Conservation (phyloP, 2,888 invertebrate genomes). For the Athalia circularis region DNA sequence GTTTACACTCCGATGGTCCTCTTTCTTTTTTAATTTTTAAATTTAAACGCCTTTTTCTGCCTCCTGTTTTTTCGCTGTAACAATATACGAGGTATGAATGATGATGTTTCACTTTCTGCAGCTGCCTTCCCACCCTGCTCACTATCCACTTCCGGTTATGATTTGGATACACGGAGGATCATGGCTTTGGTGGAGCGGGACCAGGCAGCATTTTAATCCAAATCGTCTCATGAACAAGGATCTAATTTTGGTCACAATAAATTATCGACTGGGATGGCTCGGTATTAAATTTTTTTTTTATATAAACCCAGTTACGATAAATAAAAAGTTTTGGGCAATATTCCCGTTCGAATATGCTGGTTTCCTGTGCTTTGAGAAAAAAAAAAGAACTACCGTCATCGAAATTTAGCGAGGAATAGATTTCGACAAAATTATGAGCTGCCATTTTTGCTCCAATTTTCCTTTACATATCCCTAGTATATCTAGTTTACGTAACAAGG, state of each 20-base stretch:
- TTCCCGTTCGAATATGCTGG: no score
- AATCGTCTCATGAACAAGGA: slow-evolving; percentile 39
- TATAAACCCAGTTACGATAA: no score
- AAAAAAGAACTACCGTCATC: no score
- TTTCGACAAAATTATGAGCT: no score
- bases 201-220: slow-evolving; percentile 34
- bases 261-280: slow-evolving; percentile 41
- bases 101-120: background rate
- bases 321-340: no score
- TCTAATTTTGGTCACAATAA: slow-evolving; percentile 28
- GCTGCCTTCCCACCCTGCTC: slow-evolving; percentile 25
- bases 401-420: no score
- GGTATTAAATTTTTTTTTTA: background rate
- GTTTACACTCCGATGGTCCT: slow-evolving; percentile 38
- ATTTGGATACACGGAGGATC: slow-evolving; percentile 42
- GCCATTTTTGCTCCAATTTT: no score
- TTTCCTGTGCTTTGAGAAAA: no score
- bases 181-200: slow-evolving; percentile 42
- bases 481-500: background rate
- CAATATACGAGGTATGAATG: background rate
- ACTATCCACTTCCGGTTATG: slow-evolving; percentile 40
- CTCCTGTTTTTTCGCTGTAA: background rate
- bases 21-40: background rate
- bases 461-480: background rate
- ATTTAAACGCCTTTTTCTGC: background rate